phyloP scores from a whole-genome alignment of 2,113 vertebrate species.

The Hemibagrus wyckioides region DNA sequence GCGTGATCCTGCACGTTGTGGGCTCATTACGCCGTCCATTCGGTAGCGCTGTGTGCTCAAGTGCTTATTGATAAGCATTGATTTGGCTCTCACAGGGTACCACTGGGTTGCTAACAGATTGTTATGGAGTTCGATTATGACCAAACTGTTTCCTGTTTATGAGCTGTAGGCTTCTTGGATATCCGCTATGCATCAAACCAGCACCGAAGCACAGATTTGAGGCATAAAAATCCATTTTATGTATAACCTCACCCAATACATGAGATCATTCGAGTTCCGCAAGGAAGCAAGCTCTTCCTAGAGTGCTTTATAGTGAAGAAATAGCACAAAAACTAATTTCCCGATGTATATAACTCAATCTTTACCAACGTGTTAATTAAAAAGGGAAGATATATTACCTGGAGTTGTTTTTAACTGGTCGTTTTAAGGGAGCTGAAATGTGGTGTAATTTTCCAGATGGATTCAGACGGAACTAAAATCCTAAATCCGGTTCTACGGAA shows the following conservation, averaged over 20 bases:
- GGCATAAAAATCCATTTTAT: neutral
- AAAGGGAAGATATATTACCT: neutral
- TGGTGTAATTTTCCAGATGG: neutral
- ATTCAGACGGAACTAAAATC: neutral
- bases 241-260: neutral
- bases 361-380: neutral
- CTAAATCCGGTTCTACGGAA: neutral
- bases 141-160: constrained; percentile 1
- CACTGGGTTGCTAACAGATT: constrained; percentile 31
- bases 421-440: neutral
- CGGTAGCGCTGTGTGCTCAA: constrained; percentile 23
- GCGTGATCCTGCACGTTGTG: neutral
- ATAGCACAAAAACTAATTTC: neutral
- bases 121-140: neutral
- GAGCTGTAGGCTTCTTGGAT: neutral
- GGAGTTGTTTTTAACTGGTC: neutral
- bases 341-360: neutral
- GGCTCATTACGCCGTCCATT: constrained; percentile 2
- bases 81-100: constrained; percentile 56
- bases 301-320: neutral
- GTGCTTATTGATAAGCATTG: constrained; percentile 63
- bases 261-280: neutral
- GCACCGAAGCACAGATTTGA: neutral
- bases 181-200: neutral
- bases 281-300: neutral